These are phyloP conservation scores for Gambelia wislizenii DNA, from an alignment of 2,797 vertebrate species.

Conservation along the genomic window DNA sequence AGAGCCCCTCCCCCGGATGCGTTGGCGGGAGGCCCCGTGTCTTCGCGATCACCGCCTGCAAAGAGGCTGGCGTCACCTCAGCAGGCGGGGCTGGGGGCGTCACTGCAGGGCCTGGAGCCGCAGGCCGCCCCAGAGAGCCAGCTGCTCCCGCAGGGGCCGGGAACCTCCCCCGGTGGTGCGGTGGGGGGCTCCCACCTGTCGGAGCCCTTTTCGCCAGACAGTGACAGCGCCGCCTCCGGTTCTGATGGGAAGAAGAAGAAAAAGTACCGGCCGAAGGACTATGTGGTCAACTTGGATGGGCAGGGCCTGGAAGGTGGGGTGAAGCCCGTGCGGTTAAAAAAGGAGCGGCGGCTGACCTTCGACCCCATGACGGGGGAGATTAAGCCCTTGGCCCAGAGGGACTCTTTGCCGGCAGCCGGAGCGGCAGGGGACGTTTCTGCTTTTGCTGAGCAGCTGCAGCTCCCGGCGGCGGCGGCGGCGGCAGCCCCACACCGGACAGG, in stretches of 20 bases:
- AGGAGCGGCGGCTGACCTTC: slow-evolving; percentile 89
- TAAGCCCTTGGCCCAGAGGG: slow-evolving; percentile 84
- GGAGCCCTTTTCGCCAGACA: slow-evolving; percentile 79
- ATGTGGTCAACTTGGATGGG: slow-evolving; percentile 80
- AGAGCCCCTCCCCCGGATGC: slow-evolving; percentile 77
- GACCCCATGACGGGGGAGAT: slow-evolving; percentile 92
- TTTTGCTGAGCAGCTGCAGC: slow-evolving; percentile 79
- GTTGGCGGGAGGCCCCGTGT: not conserved
- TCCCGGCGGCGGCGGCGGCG: slow-evolving; percentile 28
- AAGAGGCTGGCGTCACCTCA: slow-evolving; percentile 81
- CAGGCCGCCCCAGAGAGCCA: slow-evolving; percentile 79
- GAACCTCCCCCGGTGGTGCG: slow-evolving; percentile 74
- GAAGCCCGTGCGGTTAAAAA: slow-evolving; percentile 90
- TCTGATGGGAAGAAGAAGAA: slow-evolving; percentile 87
- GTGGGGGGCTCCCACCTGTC: slow-evolving; percentile 59
- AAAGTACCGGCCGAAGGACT: slow-evolving; percentile 85
- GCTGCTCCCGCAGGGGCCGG: slow-evolving; percentile 77
- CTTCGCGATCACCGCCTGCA: not conserved
- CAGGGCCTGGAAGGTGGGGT: slow-evolving; percentile 79
- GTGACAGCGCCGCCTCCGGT: slow-evolving; percentile 78
- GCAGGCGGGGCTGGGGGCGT: slow-evolving; percentile 81
- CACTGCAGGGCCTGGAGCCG: slow-evolving; percentile 82
- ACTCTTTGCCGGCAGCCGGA: slow-evolving; percentile 81
- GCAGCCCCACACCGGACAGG: slow-evolving; percentile 79
- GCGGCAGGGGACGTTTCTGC: slow-evolving; percentile 69